Base-by-base conservation (phyloP, 2,888 invertebrate species). In the Tetragonisca angustula region DNA sequence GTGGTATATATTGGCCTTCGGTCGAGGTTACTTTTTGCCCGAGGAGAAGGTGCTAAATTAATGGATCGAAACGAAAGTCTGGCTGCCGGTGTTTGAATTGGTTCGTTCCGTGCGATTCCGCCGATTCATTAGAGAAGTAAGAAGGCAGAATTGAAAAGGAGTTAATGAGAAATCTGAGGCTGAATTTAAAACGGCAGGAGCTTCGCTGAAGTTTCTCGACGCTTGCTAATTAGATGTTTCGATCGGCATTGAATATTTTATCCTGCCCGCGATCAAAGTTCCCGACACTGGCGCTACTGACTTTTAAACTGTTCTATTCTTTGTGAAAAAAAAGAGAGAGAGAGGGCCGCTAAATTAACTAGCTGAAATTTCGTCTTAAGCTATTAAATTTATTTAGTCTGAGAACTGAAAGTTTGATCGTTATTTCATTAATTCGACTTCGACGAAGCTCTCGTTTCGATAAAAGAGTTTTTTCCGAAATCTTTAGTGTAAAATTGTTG, bases 161-260 rank as follows among this genome's bases (percentile, higher is more conserved):
- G 62, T 73, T 81, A 81, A 81, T 73, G 81, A 72, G 67, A 81
- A 72, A 68, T 72, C 67, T 54, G 32, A 68, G 81, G 72, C 67
- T 71, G 65, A 67, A 67, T 68, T 72, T 68, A 72, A 80, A 70
- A 61, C 81, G 72, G 64, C 43, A 43, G 21, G 13, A 36, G 64
- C 11, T 4, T 5, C 64, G 27, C 43, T 15, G 75, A 67, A 77
- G 82, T 83, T 83, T 75, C 75, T 65, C 83, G 54, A 61, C 70
- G 59, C 24, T 59, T 17, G 56, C 32, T 65, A 71, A 67, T 59
- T 65, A 52, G 74, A 78, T 78, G 65, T 67, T 67, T 78, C 74
- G 73, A 59, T 78, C 50, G 43, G 36, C 32, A 21, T 24, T 27
- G 61, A 76, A 76, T 70, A 61, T 76, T 76, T 77, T 27, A 70